These are phyloP conservation scores for Epistrophe eligans DNA, from an alignment of 2,888 invertebrate genomes.

Conservation along the genomic window DNA sequence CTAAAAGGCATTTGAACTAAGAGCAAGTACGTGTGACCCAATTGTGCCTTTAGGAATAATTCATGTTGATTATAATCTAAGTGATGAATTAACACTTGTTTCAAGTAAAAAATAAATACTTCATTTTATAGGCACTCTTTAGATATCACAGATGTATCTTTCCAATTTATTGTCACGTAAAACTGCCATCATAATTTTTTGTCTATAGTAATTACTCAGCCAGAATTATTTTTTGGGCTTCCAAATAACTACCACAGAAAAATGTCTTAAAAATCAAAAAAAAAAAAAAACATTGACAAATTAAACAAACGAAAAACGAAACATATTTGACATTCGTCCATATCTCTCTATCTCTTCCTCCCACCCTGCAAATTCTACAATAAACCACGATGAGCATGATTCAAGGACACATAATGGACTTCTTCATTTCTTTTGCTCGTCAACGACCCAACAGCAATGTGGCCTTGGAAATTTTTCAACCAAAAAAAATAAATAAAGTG, in stretches of 20 bases:
- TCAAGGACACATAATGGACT: constrained; percentile 21
- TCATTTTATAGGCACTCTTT: too few species aligned
- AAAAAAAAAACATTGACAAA: constrained; percentile 8
- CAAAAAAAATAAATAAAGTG: not conserved
- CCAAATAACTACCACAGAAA: not conserved
- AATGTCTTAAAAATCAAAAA: not conserved
- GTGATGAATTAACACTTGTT: too few species aligned
- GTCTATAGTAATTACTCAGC: constrained; percentile 25
- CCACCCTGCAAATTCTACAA: not conserved
- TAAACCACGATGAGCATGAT: not conserved
- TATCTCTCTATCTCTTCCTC: not conserved
- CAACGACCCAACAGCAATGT: not conserved
- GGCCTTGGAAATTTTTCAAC: constrained; percentile 12
- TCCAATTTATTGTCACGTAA: too few species aligned
- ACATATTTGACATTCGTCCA: not conserved
- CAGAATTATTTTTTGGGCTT: not conserved
- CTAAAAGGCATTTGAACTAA: too few species aligned
- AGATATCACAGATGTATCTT: too few species aligned
- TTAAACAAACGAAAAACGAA: constrained; percentile 2
- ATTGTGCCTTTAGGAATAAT: too few species aligned
- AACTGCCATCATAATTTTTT: not conserved
- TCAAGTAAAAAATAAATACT: too few species aligned
- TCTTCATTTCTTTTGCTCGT: constrained; percentile 3
- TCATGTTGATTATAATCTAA: too few species aligned
- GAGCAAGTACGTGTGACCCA: too few species aligned